Conservation (phyloP, 2,797 vertebrate genomes). For the Siniperca scherzeri region DNA sequence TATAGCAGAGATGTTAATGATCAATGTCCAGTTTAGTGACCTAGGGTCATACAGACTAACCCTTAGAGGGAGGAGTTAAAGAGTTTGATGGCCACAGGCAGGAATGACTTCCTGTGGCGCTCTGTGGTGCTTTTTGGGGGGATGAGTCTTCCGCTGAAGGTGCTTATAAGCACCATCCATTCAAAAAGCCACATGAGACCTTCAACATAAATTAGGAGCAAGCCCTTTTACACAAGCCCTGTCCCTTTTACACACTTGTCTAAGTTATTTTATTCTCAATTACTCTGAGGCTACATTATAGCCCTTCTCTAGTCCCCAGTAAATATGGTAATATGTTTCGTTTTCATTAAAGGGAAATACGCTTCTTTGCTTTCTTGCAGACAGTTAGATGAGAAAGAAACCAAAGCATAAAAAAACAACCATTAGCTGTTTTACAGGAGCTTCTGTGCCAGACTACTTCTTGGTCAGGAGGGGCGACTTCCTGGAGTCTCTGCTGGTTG, state of each 20-base stretch:
- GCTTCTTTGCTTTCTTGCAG: background rate
- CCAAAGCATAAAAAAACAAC: background rate
- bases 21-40: too few species aligned
- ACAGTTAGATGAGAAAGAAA: background rate
- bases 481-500: background rate
- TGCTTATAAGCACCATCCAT: background rate
- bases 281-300: background rate
- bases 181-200: background rate
- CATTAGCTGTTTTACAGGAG: background rate
- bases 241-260: background rate
- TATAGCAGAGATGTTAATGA: too few species aligned
- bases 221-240: background rate
- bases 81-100: too few species aligned
- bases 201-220: background rate
- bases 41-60: too few species aligned
- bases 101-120: too few species aligned
- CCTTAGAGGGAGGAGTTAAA: too few species aligned
- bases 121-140: too few species aligned
- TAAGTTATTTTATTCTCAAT: background rate
- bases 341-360: slow-evolving; percentile 2
- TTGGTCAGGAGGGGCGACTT: background rate
- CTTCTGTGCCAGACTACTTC: background rate
- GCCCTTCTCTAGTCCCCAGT: background rate
- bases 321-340: background rate
- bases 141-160: too few species aligned